Evolutionary conservation across 1,140 invertebrate species (phyloP).

Genomic region (Drosophila lacertosa): DNA sequence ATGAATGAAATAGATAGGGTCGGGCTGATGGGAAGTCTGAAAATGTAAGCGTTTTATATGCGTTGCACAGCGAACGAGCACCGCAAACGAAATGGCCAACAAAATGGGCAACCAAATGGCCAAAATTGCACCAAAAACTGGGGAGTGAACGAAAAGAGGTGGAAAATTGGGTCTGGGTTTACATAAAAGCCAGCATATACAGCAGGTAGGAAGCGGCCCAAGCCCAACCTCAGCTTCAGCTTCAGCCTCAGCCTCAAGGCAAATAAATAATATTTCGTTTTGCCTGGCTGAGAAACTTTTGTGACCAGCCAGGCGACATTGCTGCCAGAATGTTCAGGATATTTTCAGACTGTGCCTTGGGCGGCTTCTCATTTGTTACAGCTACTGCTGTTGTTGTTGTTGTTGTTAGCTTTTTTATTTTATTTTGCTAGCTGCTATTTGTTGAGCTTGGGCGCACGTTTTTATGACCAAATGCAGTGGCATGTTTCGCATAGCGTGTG

Average conservation of each 20-base stretch:
- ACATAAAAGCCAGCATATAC: slow-evolving; percentile 2
- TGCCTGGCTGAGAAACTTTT: slow-evolving; percentile 35
- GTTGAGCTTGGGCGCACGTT: slow-evolving; percentile 39
- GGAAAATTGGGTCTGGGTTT: not conserved
- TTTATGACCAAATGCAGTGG: slow-evolving; percentile 76
- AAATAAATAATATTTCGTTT: slow-evolving; percentile 74
- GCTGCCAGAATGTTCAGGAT: slow-evolving; percentile 20
- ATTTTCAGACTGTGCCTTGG: slow-evolving; percentile 22
- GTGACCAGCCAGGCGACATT: slow-evolving; percentile 49
- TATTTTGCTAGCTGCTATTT: slow-evolving; percentile 23
- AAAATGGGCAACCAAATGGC: slow-evolving; percentile 52
- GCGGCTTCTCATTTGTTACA: not conserved
- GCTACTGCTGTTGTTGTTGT: not conserved
- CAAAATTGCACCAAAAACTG: slow-evolving; percentile 17
- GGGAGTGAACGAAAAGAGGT: not conserved
- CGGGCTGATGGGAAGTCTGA: not conserved
- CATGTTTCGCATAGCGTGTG: slow-evolving; percentile 76
- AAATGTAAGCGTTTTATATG: slow-evolving; percentile 66
- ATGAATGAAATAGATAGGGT: too few species aligned
- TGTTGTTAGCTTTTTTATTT: not conserved
- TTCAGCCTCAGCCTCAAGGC: slow-evolving; percentile 11
- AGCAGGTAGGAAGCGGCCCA: slow-evolving; percentile 44
- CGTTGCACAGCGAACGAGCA: slow-evolving; percentile 34
- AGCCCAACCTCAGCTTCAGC: not conserved
- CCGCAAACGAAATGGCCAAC: slow-evolving; percentile 46